These are phyloP conservation scores for Choloepus didactylus DNA, from an alignment of 2,797 vertebrate species.

Conservation along the genomic window DNA sequence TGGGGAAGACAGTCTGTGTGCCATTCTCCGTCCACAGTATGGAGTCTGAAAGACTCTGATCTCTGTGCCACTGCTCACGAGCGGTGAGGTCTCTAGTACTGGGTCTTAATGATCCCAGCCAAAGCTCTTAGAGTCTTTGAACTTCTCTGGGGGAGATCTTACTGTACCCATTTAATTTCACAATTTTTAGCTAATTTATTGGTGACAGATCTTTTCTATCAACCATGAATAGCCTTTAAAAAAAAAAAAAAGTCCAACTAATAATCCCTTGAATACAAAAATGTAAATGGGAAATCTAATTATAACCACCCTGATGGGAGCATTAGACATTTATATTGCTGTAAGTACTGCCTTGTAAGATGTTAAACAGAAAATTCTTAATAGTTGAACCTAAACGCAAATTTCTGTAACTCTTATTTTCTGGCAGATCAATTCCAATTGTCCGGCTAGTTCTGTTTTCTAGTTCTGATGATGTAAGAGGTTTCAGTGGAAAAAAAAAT, in stretches of 20 bases:
- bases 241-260: background rate
- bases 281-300: constrained; percentile 7
- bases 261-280: constrained; percentile 28
- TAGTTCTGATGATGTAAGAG: background rate
- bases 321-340: background rate
- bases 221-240: constrained; percentile 12
- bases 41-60: background rate
- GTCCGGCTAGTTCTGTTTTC: background rate
- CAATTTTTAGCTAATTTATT: constrained; percentile 62
- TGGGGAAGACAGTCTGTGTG: background rate
- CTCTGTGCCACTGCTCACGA: background rate
- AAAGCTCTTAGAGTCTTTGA: constrained; percentile 56
- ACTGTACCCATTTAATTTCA: constrained; percentile 19
- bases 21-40: background rate
- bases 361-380: background rate
- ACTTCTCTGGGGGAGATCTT: background rate
- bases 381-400: background rate
- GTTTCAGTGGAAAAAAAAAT: background rate
- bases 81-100: background rate
- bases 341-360: background rate
- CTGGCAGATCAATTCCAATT: background rate
- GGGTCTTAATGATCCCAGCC: background rate
- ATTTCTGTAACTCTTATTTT: constrained; percentile 17
- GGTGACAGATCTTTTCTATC: constrained; percentile 9
- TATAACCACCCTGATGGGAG: background rate